Evolutionary conservation across 2,113 vertebrate species (phyloP).

Genomic region (Campylorhamphus procurvoides): DNA sequence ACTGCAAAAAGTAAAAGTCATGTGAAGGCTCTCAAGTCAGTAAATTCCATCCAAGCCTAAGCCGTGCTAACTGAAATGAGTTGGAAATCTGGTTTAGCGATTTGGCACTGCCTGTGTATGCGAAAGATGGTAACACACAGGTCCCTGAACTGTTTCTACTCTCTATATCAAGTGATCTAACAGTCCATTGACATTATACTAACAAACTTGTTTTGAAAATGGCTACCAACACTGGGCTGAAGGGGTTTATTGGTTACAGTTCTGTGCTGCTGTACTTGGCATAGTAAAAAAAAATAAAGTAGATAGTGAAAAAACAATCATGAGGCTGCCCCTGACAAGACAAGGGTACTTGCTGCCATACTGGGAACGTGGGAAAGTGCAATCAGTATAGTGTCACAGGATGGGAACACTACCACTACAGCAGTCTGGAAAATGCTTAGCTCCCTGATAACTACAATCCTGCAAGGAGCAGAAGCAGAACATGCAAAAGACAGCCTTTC

Average conservation of each 20-base stretch:
- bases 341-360: not conserved
- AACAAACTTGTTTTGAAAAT: not conserved
- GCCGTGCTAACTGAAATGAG: fast-evolving
- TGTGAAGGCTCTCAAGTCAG: not conserved
- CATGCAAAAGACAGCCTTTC: not conserved
- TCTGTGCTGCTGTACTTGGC: not conserved
- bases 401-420: not conserved
- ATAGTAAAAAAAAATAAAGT: not conserved
- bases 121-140: not conserved
- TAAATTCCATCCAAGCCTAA: not conserved
- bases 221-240: not conserved
- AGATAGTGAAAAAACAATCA: not conserved
- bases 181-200: not conserved
- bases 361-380: not conserved
- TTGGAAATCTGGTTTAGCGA: not conserved
- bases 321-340: not conserved
- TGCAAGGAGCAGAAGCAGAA: not conserved
- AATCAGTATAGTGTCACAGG: not conserved
- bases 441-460: not conserved
- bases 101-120: not conserved
- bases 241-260: not conserved
- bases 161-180: not conserved
- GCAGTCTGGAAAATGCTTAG: not conserved
- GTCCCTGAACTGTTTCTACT: not conserved
- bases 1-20: not conserved